Conservation (phyloP, 2,797 vertebrate species). For the Hoplostethus atlanticus region DNA sequence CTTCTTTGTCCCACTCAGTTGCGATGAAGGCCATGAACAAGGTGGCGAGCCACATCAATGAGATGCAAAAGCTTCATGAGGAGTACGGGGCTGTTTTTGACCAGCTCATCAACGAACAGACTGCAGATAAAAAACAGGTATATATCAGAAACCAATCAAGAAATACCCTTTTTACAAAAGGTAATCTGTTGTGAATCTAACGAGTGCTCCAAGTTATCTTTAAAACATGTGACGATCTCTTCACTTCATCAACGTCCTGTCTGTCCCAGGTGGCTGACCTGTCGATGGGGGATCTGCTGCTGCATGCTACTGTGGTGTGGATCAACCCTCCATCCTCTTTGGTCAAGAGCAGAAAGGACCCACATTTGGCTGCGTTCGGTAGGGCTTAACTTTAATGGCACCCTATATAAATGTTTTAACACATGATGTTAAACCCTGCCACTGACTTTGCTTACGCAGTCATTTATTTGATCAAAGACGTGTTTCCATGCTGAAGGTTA, state of each 20-base stretch:
- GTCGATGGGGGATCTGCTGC: slow-evolving; percentile 95
- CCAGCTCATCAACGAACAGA: slow-evolving; percentile 96
- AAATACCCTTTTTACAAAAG: background rate
- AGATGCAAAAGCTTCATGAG: slow-evolving; percentile 99
- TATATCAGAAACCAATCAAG: background rate
- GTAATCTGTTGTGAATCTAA: background rate
- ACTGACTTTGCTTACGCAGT: background rate
- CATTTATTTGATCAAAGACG: too few species aligned
- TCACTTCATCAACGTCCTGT: background rate
- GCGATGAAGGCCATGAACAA: slow-evolving; percentile 99
- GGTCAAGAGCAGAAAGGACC: slow-evolving; percentile 95
- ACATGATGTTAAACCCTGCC: too few species aligned
- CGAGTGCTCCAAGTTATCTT: background rate
- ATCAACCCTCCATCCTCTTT: slow-evolving; percentile 91
- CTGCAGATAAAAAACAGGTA: slow-evolving; percentile 93
- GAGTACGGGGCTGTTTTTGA: slow-evolving; percentile 97
- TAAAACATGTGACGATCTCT: background rate
- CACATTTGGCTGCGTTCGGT: slow-evolving; percentile 95
- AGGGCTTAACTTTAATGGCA: slow-evolving; percentile 35
- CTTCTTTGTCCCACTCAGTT: slow-evolving; percentile 73
- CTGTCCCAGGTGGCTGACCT: slow-evolving; percentile 83
- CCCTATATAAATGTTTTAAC: background rate
- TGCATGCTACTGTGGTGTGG: slow-evolving; percentile 93
- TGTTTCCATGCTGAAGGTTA: too few species aligned
- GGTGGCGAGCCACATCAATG: slow-evolving; percentile 98